phyloP scores from a whole-genome alignment of 35 echinoderm and acorn worm species.

The Stichopus chloronotus region DNA sequence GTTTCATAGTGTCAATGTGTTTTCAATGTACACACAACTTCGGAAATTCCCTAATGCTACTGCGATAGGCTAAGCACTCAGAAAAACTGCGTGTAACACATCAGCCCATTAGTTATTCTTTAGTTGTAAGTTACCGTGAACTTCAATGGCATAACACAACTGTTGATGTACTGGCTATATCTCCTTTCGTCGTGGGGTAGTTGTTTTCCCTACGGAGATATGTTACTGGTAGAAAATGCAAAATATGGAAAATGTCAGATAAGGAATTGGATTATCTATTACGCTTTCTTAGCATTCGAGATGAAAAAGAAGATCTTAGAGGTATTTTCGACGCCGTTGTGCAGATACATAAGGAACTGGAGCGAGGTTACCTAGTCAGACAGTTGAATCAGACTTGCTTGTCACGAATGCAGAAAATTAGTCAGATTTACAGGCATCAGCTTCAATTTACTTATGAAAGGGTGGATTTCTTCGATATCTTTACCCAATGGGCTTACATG shows the following conservation, averaged over 20 bases:
- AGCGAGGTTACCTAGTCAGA: not conserved
- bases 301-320: not conserved
- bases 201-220: no score
- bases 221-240: no score
- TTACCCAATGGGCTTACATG: conserved; percentile 46
- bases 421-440: not conserved
- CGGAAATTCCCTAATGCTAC: no score
- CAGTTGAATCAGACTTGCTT: not conserved
- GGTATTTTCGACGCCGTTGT: conserved; percentile 38
- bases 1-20: no score
- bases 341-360: not conserved
- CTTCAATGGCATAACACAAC: no score
- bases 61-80: no score
- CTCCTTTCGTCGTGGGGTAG: no score
- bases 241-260: not conserved
- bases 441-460: not conserved
- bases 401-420: conserved; percentile 1
- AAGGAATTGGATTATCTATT: not conserved
- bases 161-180: no score
- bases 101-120: no score
- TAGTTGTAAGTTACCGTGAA: no score
- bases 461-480: not conserved
- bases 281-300: not conserved
- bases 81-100: no score
- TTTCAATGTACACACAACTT: no score